Evolutionary conservation across 2,113 vertebrate genomes (phyloP).

Genomic region (Sus scrofa): T2T-Sscrofa CM000822.6:41318001-41318500

Average conservation of each 20-base stretch:
- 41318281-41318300: neutral
- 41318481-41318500: conserved; percentile 29
- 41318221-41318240: neutral
- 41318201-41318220: neutral
- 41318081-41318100: neutral
- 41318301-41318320: neutral
- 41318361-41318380: neutral
- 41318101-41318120: neutral
- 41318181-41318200: neutral
- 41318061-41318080: neutral
- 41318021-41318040: neutral
- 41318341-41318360: neutral
- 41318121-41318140: neutral
- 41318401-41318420: neutral
- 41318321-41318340: neutral
- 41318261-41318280: neutral
- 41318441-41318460: neutral
- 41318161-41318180: neutral
- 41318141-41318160: neutral
- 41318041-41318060: neutral
- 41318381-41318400: neutral
- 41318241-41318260: neutral
- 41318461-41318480: neutral
- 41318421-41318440: neutral
- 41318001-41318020: neutral